Conservation (phyloP, 2,113 vertebrate species). For the Nematolebias whitei region DNA sequence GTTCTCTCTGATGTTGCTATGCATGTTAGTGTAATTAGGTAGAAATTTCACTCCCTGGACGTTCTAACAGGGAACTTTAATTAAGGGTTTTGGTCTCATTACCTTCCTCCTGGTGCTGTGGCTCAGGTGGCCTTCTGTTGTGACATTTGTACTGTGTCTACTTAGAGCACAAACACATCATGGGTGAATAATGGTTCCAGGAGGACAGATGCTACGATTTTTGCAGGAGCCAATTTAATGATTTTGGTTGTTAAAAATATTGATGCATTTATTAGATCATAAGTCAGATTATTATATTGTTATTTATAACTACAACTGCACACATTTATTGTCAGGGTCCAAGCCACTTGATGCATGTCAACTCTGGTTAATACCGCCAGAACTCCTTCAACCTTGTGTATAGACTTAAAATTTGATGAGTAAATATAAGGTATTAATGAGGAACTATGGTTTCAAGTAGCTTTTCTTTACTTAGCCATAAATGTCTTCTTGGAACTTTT, state of each 20-base stretch:
- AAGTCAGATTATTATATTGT: too few relatives aligned
- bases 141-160: slow-evolving; percentile 21
- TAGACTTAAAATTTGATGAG: too few relatives aligned
- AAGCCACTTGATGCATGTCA: too few relatives aligned
- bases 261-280: too few relatives aligned
- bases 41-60: not conserved
- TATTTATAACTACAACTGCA: too few relatives aligned
- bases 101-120: not conserved
- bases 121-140: slow-evolving; percentile 16
- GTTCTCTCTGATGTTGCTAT: not conserved
- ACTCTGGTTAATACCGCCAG: too few relatives aligned
- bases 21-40: not conserved
- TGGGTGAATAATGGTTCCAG: not conserved
- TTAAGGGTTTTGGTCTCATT: not conserved
- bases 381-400: too few relatives aligned
- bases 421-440: too few relatives aligned
- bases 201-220: not conserved
- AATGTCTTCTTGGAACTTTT: too few relatives aligned
- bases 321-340: too few relatives aligned
- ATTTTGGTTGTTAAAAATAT: not conserved
- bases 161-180: not conserved
- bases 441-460: too few relatives aligned
- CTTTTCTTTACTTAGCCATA: too few relatives aligned
- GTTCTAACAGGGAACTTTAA: not conserved
- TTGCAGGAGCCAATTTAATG: not conserved